Evolutionary conservation across 37 sponge, comb jelly and placozoan species (phyloP).

Genomic region (Theonella swinhoei): DNA sequence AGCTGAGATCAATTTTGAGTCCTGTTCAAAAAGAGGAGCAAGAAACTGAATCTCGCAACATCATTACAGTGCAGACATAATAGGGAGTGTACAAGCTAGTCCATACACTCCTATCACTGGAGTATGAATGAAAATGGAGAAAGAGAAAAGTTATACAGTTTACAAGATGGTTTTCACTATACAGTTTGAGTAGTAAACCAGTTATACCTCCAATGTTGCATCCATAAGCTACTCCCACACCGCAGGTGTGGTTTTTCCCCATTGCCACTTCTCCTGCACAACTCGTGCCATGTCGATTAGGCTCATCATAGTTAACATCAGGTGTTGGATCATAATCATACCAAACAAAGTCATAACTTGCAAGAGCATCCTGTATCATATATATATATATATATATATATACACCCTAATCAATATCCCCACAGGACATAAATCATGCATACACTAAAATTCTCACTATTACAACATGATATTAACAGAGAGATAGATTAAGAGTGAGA

Average conservation of each 20-base stretch:
- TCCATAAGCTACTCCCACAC: constrained; percentile 86
- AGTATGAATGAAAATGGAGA: too few species aligned
- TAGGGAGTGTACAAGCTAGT: background rate
- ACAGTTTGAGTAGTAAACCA: too few species aligned
- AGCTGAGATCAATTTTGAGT: constrained; percentile 5
- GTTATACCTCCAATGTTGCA: constrained; percentile 83
- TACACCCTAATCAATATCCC: constrained; percentile 29
- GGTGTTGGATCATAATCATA: constrained; percentile 77
- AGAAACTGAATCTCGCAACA: too few species aligned
- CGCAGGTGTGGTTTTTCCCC: constrained; percentile 70
- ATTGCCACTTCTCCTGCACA: constrained; percentile 95
- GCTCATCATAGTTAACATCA: background rate
- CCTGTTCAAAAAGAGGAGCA: background rate
- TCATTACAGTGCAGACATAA: background rate
- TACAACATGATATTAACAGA: too few species aligned
- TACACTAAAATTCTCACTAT: too few species aligned
- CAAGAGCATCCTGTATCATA: constrained; percentile 80
- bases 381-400: constrained; percentile 70
- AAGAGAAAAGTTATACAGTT: too few species aligned
- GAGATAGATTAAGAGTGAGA: too few species aligned
- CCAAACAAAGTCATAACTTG: constrained; percentile 80
- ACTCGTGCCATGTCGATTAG: constrained; percentile 91
- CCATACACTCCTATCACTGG: too few species aligned
- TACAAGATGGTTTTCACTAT: too few species aligned
- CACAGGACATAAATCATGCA: background rate